Evolutionary conservation across 2,113 vertebrate species (phyloP).

Genomic region (Caloenas nicobarica): DNA sequence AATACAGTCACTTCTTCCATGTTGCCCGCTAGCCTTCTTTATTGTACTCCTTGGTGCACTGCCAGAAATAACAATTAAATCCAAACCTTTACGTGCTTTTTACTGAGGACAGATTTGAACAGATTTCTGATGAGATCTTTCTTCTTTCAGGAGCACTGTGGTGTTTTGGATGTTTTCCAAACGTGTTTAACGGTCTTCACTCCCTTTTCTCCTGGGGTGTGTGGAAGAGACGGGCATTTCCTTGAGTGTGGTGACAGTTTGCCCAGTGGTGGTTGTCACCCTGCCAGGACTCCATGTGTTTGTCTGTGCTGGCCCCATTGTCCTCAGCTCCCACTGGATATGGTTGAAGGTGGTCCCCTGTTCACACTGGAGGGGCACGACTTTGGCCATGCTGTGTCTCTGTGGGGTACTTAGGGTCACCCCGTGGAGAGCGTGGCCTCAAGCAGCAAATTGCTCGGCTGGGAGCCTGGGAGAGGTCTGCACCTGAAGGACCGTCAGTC

Average conservation of each 20-base stretch:
- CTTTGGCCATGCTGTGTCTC: background rate
- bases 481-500: background rate
- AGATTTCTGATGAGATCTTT: constrained; percentile 29
- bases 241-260: background rate
- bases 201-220: background rate
- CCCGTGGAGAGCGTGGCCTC: background rate
- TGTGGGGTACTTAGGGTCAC: rapidly evolving
- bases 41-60: constrained; percentile 23
- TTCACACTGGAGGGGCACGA: background rate
- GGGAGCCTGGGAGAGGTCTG: background rate
- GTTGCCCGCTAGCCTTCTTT: background rate
- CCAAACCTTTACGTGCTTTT: constrained; percentile 2
- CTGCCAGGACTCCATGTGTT: background rate
- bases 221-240: background rate
- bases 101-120: constrained; percentile 10
- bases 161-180: background rate
- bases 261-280: background rate
- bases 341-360: background rate
- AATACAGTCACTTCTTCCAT: background rate
- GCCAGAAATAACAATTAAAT: constrained; percentile 41
- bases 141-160: background rate
- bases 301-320: background rate
- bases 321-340: background rate
- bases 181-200: background rate
- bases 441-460: background rate